phyloP scores from a whole-genome alignment of 2,797 vertebrate genomes.

The Ispidina lecontei region DNA sequence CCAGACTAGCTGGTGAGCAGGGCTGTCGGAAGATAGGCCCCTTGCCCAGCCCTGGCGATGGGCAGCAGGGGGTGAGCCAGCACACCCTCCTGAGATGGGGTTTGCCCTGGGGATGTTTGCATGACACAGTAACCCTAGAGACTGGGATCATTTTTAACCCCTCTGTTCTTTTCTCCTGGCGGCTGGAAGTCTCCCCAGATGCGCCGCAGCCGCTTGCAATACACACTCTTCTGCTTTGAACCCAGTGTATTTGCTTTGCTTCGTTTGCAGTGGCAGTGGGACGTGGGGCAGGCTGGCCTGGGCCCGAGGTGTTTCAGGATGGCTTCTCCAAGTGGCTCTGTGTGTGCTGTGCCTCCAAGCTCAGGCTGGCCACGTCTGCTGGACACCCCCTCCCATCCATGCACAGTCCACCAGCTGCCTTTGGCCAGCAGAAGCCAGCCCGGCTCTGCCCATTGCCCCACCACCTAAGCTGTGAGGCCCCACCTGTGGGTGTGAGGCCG shows the following conservation, averaged over 20 bases:
- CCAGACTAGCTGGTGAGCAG: background rate
- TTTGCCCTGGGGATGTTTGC: constrained; percentile 40
- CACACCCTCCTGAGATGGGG: background rate
- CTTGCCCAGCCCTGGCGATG: fast-evolving
- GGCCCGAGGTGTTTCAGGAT: background rate
- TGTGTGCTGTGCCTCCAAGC: fast-evolving
- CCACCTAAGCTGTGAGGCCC: too few relatives aligned
- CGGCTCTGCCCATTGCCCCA: background rate
- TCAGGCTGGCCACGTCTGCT: background rate
- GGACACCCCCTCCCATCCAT: fast-evolving
- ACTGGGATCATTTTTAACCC: constrained; percentile 62
- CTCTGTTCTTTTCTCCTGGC: constrained; percentile 52
- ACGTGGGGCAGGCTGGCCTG: fast-evolving
- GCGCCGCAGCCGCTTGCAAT: constrained; percentile 56
- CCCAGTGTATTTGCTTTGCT: constrained; percentile 43
- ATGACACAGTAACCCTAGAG: constrained; percentile 68
- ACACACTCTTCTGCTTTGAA: constrained; percentile 70
- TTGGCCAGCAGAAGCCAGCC: background rate
- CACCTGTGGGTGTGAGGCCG: background rate
- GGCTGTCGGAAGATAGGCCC: background rate
- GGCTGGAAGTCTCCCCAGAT: constrained; percentile 35
- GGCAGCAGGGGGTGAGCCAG: background rate
- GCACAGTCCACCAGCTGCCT: background rate
- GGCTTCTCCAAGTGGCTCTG: background rate
- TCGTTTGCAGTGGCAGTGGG: background rate